These are phyloP conservation scores for Triplophysa dalaica DNA, from an alignment of 2,113 vertebrate genomes.

Conservation along the genomic window DNA sequence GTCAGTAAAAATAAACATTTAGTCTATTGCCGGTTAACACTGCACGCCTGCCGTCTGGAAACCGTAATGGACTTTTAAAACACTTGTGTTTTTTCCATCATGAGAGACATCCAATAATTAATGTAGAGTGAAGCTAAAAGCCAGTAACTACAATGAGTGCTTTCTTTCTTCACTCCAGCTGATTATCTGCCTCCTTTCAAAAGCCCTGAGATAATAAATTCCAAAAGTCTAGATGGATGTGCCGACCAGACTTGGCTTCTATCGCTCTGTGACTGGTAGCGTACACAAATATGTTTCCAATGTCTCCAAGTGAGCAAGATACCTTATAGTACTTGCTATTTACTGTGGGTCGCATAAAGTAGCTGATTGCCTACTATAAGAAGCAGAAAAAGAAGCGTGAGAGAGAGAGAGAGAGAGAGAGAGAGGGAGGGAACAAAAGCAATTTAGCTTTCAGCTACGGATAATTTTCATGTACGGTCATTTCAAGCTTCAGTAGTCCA, in stretches of 20 bases:
- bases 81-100: constrained; percentile 45
- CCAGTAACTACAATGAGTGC: constrained; percentile 39
- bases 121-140: constrained; percentile 56
- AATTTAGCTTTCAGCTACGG: constrained; percentile 62
- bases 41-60: constrained; percentile 13
- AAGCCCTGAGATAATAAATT: constrained; percentile 49
- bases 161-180: constrained; percentile 45
- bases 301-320: background rate
- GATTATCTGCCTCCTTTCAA: constrained; percentile 47
- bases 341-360: constrained; percentile 28
- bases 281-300: background rate
- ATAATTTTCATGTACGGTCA: constrained; percentile 72
- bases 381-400: constrained; percentile 14
- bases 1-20: constrained; percentile 14
- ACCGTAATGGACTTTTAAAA: constrained; percentile 49
- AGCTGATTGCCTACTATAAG: constrained; percentile 50
- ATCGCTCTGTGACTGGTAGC: constrained; percentile 44
- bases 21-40: constrained; percentile 23
- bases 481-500: constrained; percentile 66
- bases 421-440: constrained; percentile 46
- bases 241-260: background rate
- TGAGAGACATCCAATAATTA: constrained; percentile 53
- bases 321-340: background rate
- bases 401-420: constrained; percentile 16
- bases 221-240: constrained; percentile 42